Base-by-base conservation (phyloP, 2,888 invertebrate species). In the Myopa testacea region DNA sequence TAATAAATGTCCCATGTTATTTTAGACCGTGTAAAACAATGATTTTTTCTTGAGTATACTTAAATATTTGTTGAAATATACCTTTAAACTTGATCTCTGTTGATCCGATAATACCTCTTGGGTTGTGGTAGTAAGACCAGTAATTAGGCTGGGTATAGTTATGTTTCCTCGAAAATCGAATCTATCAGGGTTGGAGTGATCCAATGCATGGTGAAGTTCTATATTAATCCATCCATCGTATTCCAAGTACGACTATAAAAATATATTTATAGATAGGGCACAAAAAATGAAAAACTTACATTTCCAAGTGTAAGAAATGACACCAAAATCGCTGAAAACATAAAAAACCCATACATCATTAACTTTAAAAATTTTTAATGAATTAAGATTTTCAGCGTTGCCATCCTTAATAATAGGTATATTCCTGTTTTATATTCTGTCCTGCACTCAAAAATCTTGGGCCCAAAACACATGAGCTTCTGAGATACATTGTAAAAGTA, bases 201-300 rank as follows among this genome's bases (percentile, higher is more conserved):
- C 91, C 71, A 95, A 85, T 3, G 93, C 91, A 87, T 95, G 95
- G 83, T 92, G 92, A 79, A 95, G 89, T 86, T 93, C 92, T 82
- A 95, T 91, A 80, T 92, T 92, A 34, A 95, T 87, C 92, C 93
- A 94, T 50, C 94, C 93, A 88, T 95, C 95, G 84, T 93, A 93
- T 84, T 95, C 95, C 80, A 95, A 87, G 83, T 91, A 92, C 71
- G 89, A 90, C 92, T 93, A 34, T 37, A 52, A 52, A 63, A 60
- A 74, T 45, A 3, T 4, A 37, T 10, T 50, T 3, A 55, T 55
- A 8, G 16, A 10, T 55, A 55, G 55, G 10, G n/a, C 5, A 55
- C 5, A 55, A 55, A 16, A 3, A 55, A 55, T 55, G 10, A 5
- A n/a, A 34, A 6, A 52, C n/a, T 40, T 71, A 71, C 71, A 40